These are phyloP conservation scores for Euwallacea fornicatus DNA, from an alignment of 1,140 invertebrate species.

Conservation along the genomic window DNA sequence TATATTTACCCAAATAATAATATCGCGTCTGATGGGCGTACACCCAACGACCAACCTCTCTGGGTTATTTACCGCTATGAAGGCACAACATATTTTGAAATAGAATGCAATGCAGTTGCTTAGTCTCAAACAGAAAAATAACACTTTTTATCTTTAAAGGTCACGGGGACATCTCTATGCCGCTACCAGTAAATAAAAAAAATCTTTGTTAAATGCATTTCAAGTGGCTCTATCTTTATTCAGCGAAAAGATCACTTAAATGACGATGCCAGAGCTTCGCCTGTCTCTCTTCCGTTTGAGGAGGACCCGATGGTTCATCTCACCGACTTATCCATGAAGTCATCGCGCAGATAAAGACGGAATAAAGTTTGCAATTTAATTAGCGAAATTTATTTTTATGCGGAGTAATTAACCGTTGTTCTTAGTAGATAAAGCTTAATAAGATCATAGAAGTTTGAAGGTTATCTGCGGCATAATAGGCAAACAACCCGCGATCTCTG, in stretches of 20 bases:
- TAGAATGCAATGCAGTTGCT: constrained; percentile 24
- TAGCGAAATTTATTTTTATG: constrained; percentile 19
- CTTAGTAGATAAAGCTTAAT: constrained; percentile 14
- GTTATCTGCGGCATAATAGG: constrained; percentile 27
- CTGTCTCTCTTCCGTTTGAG: no score
- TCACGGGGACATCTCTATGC: constrained; percentile 32
- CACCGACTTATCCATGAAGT: background rate
- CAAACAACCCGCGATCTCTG: constrained; percentile 5
- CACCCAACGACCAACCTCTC: constrained; percentile 11
- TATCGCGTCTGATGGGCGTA: background rate
- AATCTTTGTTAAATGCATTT: background rate
- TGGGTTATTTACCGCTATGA: constrained; percentile 18
- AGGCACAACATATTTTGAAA: constrained; percentile 1
- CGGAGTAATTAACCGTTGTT: constrained; percentile 18
- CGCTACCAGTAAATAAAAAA: constrained; percentile 11
- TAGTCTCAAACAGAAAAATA: constrained; percentile 28
- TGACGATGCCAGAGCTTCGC: no score
- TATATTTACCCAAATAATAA: background rate
- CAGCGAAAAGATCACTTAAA: no score
- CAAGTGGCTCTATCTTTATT: background rate
- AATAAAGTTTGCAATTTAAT: constrained; percentile 22
- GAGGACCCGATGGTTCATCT: no score
- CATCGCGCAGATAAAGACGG: constrained; percentile 3
- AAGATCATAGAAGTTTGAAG: constrained; percentile 20
- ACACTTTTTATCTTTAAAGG: constrained; percentile 24